Evolutionary conservation across 2,888 invertebrate species (phyloP).

Genomic region (Geotrupes spiniger): DNA sequence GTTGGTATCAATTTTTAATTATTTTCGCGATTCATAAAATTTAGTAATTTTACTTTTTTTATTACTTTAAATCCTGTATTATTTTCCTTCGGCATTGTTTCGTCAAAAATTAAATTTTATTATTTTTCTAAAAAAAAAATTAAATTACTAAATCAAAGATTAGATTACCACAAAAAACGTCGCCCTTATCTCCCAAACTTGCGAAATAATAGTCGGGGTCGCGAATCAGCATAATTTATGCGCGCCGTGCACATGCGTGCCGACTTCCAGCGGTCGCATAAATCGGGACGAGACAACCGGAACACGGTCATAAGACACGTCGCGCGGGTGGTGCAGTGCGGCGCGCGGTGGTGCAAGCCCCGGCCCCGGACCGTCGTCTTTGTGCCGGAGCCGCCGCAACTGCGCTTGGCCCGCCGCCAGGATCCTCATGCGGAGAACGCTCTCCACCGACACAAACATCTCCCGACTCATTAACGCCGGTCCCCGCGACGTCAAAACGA

Average conservation of each 20-base stretch:
- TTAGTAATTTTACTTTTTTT: too few relatives aligned
- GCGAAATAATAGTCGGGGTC: too few relatives aligned
- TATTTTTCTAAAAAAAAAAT: too few relatives aligned
- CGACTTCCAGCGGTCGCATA: neutral
- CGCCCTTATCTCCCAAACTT: too few relatives aligned
- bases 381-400: constrained; percentile 15
- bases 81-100: too few relatives aligned
- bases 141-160: too few relatives aligned
- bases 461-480: constrained; percentile 16
- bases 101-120: too few relatives aligned
- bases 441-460: constrained; percentile 17
- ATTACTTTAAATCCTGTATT: too few relatives aligned
- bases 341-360: constrained; percentile 1
- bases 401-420: constrained; percentile 26
- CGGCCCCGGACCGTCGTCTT: constrained; percentile 4
- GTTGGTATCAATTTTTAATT: too few relatives aligned
- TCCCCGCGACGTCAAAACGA: constrained; percentile 1
- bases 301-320: constrained; percentile 4
- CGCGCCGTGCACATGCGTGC: neutral
- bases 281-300: constrained; percentile 3
- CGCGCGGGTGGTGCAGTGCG: constrained; percentile 1
- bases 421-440: constrained; percentile 23
- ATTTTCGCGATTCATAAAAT: too few relatives aligned
- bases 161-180: too few relatives aligned
- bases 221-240: constrained; percentile 1